Conservation (phyloP, 1,140 invertebrate genomes). For the Tetramorium alpestre region DNA sequence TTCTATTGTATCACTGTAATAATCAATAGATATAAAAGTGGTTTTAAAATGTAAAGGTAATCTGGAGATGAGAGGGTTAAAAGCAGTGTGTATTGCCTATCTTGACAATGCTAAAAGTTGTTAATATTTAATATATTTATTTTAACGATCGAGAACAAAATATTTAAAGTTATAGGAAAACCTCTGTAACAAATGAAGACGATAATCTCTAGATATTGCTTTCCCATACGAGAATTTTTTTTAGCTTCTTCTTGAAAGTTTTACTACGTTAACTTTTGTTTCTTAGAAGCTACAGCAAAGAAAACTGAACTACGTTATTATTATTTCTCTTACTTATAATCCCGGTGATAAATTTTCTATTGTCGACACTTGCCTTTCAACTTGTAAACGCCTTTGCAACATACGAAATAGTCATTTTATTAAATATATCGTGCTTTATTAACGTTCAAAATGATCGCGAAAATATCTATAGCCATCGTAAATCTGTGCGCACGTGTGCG, state of each 20-base stretch:
- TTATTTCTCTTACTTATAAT: background rate
- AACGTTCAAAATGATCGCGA: background rate
- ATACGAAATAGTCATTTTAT: background rate
- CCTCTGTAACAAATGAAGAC: background rate
- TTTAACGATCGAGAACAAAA: background rate
- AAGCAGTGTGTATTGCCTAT: background rate
- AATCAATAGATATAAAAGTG: conserved; percentile 21
- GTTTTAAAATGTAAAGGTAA: conserved; percentile 7
- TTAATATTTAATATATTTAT: conserved; percentile 3
- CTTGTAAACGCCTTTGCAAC: background rate
- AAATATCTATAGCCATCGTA: background rate
- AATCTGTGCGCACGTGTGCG: background rate
- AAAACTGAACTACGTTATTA: background rate
- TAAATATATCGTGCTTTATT: background rate
- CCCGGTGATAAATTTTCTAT: background rate
- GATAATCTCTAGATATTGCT: background rate
- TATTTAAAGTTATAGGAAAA: background rate
- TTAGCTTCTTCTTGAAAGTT: background rate
- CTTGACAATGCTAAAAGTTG: background rate
- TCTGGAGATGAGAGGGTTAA: conserved; percentile 38
- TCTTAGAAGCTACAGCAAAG: background rate
- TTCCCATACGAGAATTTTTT: background rate
- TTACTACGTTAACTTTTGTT: background rate
- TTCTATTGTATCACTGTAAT: conserved; percentile 29
- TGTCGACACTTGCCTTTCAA: conserved; percentile 18